Evolutionary conservation across 2,888 invertebrate genomes (phyloP).

Genomic region (Pseudococcus longispinus): DNA sequence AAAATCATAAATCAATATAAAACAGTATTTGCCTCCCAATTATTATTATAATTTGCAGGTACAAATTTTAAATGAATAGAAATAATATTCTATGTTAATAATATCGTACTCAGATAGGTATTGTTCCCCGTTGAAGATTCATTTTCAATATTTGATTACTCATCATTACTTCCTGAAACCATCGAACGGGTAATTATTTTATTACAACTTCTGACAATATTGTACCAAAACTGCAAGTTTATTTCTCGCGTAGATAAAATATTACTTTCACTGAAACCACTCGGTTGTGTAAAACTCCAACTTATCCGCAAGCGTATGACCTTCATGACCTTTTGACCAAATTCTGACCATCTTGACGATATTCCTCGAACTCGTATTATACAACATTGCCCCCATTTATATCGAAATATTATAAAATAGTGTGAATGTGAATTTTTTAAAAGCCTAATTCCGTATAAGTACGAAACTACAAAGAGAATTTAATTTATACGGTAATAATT

Average conservation of each 20-base stretch:
- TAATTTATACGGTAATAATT: conserved; percentile 27
- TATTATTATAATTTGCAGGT: not conserved
- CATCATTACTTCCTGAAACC: conserved; percentile 11
- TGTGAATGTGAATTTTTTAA: conserved; percentile 35
- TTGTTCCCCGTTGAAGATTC: not conserved
- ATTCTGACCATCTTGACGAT: conserved; percentile 47
- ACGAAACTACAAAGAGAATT: not conserved
- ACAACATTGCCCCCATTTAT: conserved; percentile 40
- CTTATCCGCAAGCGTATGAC: conserved; percentile 44
- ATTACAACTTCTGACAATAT: conserved; percentile 37
- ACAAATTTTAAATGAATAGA: not conserved
- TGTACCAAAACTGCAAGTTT: conserved; percentile 39
- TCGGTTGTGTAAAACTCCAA: conserved; percentile 25
- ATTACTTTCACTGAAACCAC: conserved; percentile 46
- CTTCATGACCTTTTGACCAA: conserved; percentile 53
- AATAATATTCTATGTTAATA: not conserved
- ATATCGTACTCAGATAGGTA: not conserved
- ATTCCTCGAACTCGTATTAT: conserved; percentile 41
- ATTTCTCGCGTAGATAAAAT: conserved; percentile 39
- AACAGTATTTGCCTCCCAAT: not conserved
- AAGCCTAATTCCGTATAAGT: not conserved
- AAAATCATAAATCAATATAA: not conserved
- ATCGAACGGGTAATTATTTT: conserved; percentile 36
- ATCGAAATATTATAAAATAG: conserved; percentile 34
- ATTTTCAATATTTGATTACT: conserved; percentile 1